Base-by-base conservation (phyloP, 2,797 vertebrate species). In the Bradypodion pumilum region DNA sequence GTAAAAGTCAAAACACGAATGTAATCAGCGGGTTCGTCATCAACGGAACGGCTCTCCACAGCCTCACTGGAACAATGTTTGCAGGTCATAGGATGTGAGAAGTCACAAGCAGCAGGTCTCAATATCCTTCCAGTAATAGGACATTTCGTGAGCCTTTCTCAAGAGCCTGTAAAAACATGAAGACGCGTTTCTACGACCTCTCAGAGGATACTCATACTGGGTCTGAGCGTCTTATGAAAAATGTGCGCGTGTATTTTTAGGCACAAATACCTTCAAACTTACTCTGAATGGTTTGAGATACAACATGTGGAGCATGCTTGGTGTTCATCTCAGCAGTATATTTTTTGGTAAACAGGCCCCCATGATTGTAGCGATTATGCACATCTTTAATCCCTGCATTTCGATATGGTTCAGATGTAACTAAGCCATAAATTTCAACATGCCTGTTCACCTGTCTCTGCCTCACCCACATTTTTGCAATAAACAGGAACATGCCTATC, bases 401-500 rank as follows among this genome's bases (percentile, higher is more conserved):
- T 82, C 23, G 32, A 82, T 8, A 32, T 59, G 65, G 32, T 44
- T 59, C 49, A 49, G 21, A 5, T 49, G 13, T 10, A 29, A n/a
- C 29, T 70, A 27, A 80, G 37, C 52, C 4, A 49, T 49, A 35
- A 25, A 81, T 73, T 73, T 74, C 56, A 65, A 27, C 37, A 44
- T 78, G 29, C 7, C 27, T 78, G n/a, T 15, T 35, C 82, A 74
- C 89, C 2, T 84, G 66, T 91, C 85, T 91, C 69, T 92, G 66
- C 82, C 42, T 27, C 35, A n/a, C 84, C 69, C 79, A 16, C 80
- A 46, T n/a, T 62, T 37, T 27, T 29, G 37, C 42, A 7, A 59
- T 42, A 7, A 77, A 81, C 87, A 99, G 99, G 97, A 99, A 95
- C 98, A 99, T 79, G 99, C 99, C 0, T 99, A 99, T 90, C 99